Evolutionary conservation across 2,888 invertebrate genomes (phyloP).

Genomic region (Parapristionchus giblindavisi): DNA sequence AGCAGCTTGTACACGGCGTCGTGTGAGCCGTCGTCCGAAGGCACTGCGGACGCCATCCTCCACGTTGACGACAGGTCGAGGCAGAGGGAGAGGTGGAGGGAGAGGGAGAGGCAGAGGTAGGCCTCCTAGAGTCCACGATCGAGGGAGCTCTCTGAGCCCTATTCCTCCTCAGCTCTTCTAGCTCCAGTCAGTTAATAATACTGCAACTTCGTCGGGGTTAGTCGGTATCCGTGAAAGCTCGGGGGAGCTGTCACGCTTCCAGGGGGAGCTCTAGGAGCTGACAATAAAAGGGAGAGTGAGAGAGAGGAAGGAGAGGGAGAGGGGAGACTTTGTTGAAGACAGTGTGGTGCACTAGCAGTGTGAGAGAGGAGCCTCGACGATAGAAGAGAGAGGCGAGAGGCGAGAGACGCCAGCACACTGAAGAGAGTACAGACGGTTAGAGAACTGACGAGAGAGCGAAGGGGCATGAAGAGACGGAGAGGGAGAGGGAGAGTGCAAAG

Average conservation of each 20-base stretch:
- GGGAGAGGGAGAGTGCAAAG: neutral
- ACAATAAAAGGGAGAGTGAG: neutral
- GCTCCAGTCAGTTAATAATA: no score
- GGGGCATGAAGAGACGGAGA: neutral
- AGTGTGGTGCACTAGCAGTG: neutral
- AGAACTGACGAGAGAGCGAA: slow-evolving; percentile 18
- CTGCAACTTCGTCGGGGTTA: no score
- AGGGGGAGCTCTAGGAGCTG: neutral
- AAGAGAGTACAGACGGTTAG: slow-evolving; percentile 12
- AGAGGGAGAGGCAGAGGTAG: neutral
- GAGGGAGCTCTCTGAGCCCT: neutral
- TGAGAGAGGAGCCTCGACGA: neutral
- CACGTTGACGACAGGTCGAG: neutral
- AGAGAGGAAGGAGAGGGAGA: slow-evolving; percentile 4
- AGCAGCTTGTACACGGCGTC: slow-evolving; percentile 37
- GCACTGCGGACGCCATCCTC: neutral
- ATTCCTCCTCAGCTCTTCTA: no score
- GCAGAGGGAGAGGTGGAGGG: neutral
- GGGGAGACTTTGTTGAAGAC: neutral
- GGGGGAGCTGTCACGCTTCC: no score
- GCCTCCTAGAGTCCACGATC: neutral
- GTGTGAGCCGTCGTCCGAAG: slow-evolving; percentile 3
- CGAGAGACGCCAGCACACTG: neutral
- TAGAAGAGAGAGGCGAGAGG: neutral
- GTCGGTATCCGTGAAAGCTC: no score